Evolutionary conservation across 2,113 vertebrate species (phyloP).

Genomic region (Anguilla rostrata): DNA sequence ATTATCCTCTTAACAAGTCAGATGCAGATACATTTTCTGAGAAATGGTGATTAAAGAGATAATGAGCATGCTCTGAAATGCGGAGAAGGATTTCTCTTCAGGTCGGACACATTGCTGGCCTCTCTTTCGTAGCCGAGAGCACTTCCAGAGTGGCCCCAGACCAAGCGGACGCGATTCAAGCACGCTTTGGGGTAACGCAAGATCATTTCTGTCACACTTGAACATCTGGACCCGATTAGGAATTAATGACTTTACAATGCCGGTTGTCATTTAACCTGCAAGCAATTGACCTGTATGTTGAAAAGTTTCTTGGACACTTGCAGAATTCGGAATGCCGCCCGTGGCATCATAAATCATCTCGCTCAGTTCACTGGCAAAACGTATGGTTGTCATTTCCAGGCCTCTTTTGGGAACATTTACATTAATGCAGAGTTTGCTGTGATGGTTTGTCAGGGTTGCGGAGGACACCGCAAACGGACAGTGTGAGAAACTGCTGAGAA

Average conservation of each 20-base stretch:
- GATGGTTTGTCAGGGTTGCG: constrained; percentile 30
- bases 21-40: not conserved
- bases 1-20: not conserved
- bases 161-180: constrained; percentile 1
- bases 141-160: not conserved
- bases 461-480: constrained; percentile 29
- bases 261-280: constrained; percentile 64
- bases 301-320: constrained; percentile 60
- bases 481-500: not conserved
- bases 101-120: not conserved
- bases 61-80: not conserved
- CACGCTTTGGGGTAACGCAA: constrained; percentile 48
- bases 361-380: constrained; percentile 33
- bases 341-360: constrained; percentile 53
- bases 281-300: constrained; percentile 64
- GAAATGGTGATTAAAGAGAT: not conserved
- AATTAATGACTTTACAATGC: constrained; percentile 54
- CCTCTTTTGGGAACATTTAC: constrained; percentile 46
- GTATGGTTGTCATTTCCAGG: constrained; percentile 49
- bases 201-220: constrained; percentile 46
- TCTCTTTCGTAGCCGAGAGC: not conserved
- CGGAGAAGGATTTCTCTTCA: not conserved
- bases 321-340: constrained; percentile 42
- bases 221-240: constrained; percentile 67
- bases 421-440: constrained; percentile 43